Evolutionary conservation across 2,797 vertebrate genomes (phyloP).

Genomic region (Oophaga sylvatica): DNA sequence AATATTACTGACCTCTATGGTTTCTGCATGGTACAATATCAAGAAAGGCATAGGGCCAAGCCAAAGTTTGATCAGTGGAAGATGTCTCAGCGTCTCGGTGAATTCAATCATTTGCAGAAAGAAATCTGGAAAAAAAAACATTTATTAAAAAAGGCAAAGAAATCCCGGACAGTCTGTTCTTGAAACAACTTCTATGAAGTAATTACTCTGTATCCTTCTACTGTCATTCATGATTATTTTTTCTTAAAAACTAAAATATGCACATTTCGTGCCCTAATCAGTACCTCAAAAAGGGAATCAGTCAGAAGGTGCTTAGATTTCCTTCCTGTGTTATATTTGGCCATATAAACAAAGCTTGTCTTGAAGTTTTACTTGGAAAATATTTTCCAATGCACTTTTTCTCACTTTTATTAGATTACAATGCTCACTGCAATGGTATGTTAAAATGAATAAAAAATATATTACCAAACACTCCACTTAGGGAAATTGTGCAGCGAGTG

Average conservation of each 20-base stretch:
- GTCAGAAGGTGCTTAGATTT: neutral
- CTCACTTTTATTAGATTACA: neutral
- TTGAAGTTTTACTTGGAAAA: neutral
- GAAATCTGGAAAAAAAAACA: conserved; percentile 78
- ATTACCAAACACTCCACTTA: neutral
- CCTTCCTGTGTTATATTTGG: neutral
- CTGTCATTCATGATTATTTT: neutral
- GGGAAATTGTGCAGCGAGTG: neutral
- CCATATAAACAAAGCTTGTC: neutral
- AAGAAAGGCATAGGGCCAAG: conserved; percentile 83
- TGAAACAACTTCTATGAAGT: too few relatives aligned
- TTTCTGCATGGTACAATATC: conserved; percentile 81
- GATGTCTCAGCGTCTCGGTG: conserved; percentile 61
- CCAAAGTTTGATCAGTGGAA: conserved; percentile 85
- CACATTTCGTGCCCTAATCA: neutral
- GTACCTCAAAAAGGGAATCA: too few relatives aligned
- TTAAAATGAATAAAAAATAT: neutral
- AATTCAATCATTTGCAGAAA: conserved; percentile 79
- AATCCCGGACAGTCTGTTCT: too few relatives aligned
- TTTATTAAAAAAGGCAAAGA: neutral
- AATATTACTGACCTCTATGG: conserved; percentile 80
- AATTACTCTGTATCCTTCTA: neutral
- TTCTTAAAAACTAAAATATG: neutral
- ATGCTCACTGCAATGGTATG: neutral
- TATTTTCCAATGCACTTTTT: neutral